Percentiles rank a stretch among this genome's conserved stretches.
Conservation (phyloP, 2,797 vertebrate species). For the Sphenodon punctatus region DNA sequence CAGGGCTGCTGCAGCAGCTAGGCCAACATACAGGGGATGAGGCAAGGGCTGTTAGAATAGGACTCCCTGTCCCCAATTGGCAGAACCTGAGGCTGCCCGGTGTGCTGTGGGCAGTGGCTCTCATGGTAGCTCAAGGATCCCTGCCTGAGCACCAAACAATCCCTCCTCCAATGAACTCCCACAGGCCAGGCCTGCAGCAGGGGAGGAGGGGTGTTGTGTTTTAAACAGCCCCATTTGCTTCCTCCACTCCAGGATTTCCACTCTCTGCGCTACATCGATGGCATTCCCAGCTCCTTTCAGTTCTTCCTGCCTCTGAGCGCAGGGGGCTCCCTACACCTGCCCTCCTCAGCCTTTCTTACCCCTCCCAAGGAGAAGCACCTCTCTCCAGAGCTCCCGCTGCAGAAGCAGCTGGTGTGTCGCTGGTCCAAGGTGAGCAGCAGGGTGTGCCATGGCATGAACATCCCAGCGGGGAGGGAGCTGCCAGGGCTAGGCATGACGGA, state of each 20-base stretch:
- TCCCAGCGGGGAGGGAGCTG: neutral
- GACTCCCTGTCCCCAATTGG: too few relatives aligned
- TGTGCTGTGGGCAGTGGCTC: too few relatives aligned
- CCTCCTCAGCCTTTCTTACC: constrained; percentile 82
- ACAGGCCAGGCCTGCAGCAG: too few relatives aligned
- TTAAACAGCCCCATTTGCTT: too few relatives aligned
- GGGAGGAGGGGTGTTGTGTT: too few relatives aligned
- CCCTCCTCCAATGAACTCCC: too few relatives aligned
- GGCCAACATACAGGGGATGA: too few relatives aligned
- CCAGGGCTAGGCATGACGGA: neutral
- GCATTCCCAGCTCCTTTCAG: constrained; percentile 85
- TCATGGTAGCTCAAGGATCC: too few relatives aligned
- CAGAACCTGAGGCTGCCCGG: too few relatives aligned
- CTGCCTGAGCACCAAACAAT: too few relatives aligned
- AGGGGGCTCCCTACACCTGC: constrained; percentile 82
- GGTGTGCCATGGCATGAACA: neutral
- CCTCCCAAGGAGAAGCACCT: constrained; percentile 83
- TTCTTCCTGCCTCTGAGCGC: constrained; percentile 87
- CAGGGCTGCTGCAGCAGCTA: too few relatives aligned
- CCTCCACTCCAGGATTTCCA: constrained; percentile 78
- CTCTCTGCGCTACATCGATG: constrained; percentile 80
- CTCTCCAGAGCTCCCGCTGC: constrained; percentile 82
- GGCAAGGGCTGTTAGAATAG: too few relatives aligned
- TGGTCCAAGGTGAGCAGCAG: constrained; percentile 87
- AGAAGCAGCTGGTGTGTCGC: constrained; percentile 88